Evolutionary conservation across 1,140 invertebrate genomes (phyloP), one percentile per base, ranked within the genome.

Genomic region (Bombus superbus): DNA sequence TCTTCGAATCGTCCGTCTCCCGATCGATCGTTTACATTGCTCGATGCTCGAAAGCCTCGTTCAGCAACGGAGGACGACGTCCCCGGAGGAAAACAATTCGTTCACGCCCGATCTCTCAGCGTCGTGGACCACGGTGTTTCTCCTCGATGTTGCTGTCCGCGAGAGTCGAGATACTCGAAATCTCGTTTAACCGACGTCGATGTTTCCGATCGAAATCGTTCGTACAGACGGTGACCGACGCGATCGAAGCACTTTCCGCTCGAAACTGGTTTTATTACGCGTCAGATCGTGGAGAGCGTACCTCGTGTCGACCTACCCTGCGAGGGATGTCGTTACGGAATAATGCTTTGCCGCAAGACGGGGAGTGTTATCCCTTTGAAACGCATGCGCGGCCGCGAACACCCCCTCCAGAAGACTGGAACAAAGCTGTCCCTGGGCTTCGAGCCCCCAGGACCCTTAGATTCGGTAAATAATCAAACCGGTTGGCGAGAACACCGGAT

Each of bases 321-420:
- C 91, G 90, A 90, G 88, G 73, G 78, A 84, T 84, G 81, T 81
- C 74, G 92, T 90, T 90, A 88, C 89, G 90, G 91, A 93, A 91
- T 93, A 92, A 92, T 84, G 80, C 83, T 85, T 44, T 71, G 75
- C 40, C 79, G 79, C 83, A 77, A 89, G 77, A 89, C 71, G 83
- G 90, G 87, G 87, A 82, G 74, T 86, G 77, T 74, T 90, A 85
- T 75, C 87, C 85, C 69, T 69, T 75, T 40, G 28, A 28, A 28
- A 87, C 92, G 92, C 92, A 92, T 92, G 92, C 92, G 92, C 86
- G 22, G 13, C n/a, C 28, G 6, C 9, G n/a, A 32, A 59, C 72
- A 86, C 44, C 84, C 90, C 73, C 44, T 40, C 72, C 66, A 81
- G 38, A 42, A 38, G 9, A 8, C 15, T 62, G 25, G 69, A 47